Base-by-base conservation (phyloP, 2,113 vertebrate genomes). In the Eublepharis macularius region DNA sequence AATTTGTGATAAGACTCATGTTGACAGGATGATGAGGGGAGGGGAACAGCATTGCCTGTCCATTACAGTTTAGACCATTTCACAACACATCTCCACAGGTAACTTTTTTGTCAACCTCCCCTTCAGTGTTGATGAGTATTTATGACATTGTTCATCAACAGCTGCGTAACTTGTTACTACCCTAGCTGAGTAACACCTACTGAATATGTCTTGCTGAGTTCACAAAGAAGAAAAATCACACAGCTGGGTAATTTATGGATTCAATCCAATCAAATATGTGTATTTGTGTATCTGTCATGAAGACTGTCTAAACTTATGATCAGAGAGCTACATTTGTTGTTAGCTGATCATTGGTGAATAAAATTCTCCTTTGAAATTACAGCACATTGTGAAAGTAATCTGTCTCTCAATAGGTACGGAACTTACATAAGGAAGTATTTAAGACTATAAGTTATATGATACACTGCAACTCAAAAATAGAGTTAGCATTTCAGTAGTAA, bases 401-500 rank as follows among this genome's bases (percentile, higher is more conserved):
- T 47, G 86, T 72, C 79, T 87, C 79, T 86, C 82, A 88, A 5
- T 4, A 41, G 73, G 47, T 93, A 43, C 80, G 75, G 86, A 88
- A 85, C 82, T 89, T 83, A 87, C 93, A 91, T 83, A 85, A 1
- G 51, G 84, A 34, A 91, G 87, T 85, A 88, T 5, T 29, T 60
- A 90, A n/a, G 70, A 92, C 45, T 88, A 90, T 77, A 92, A 92
- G 77, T 92, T 80, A 66, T 80, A 90, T 26, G 84, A 72, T 41
- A 57, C 81, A 41, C 78, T 17, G 45, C 54, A 88, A 90, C 54
- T 80, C 36, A 69, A 78, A 82, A 92, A 86, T 73, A 45, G 47
- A 92, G 80, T 92, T 90, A 83, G 81, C 65, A 85, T 85, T 83
- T 86, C 76, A 85, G 70, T 84, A 90, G 90, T 91, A 88, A 94